Percentiles rank a stretch among this genome's conserved stretches.
Conservation (phyloP, 2,797 vertebrate genomes). For the Microcaecilia unicolor region DNA sequence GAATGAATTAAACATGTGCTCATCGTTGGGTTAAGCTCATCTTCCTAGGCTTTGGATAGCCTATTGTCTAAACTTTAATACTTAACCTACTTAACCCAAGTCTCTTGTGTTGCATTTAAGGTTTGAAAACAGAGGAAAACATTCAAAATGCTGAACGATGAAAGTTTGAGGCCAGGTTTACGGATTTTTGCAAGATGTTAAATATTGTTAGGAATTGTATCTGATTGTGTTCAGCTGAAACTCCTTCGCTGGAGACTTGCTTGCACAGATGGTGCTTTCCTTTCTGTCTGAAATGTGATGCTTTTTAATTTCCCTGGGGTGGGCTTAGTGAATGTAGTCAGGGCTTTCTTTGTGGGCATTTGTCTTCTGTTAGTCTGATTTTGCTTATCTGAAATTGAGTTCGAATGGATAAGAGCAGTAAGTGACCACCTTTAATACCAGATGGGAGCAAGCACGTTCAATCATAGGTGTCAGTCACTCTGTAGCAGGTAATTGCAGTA, state of each 20-base stretch:
- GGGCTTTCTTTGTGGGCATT: conserved; percentile 12
- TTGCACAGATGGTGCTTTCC: conserved; percentile 33
- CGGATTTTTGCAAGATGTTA: conserved; percentile 15
- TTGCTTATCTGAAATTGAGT: conserved; percentile 17
- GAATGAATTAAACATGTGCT: no score
- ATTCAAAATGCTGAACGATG: no score
- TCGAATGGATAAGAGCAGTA: conserved; percentile 4
- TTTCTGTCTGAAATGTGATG: conserved; percentile 24
- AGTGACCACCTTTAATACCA: neutral
- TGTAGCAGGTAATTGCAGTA: neutral
- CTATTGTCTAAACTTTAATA: no score
- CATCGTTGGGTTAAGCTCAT: no score
- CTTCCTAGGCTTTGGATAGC: no score
- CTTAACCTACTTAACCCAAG: no score
- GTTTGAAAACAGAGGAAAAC: no score
- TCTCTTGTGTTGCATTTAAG: no score
- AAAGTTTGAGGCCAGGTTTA: neutral
- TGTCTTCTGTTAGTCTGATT: conserved; percentile 7
- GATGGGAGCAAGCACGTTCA: neutral
- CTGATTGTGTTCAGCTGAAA: conserved; percentile 28
- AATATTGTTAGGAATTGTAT: conserved; percentile 30
- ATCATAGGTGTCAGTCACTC: neutral
- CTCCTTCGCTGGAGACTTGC: conserved; percentile 19
- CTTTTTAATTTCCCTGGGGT: conserved; percentile 32
- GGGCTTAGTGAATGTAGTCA: conserved; percentile 7